Percentiles rank a stretch among this genome's conserved stretches.
These are phyloP conservation scores for Mimas tiliae DNA, from an alignment of 2,888 invertebrate species.

Conservation along the genomic window DNA sequence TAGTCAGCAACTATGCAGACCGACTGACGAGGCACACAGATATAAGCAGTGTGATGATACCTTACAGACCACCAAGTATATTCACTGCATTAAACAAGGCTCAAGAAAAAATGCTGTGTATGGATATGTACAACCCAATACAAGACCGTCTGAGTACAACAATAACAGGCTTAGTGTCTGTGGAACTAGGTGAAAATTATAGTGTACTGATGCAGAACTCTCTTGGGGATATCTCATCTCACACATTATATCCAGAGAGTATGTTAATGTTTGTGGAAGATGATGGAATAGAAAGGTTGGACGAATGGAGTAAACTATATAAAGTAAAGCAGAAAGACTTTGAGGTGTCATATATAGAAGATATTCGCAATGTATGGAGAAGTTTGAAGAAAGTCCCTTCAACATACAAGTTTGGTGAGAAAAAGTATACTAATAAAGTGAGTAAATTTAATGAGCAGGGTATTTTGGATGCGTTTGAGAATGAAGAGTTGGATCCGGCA, in stretches of 20 bases:
- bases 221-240: constrained; percentile 71
- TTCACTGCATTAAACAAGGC: constrained; percentile 60
- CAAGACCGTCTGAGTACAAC: constrained; percentile 61
- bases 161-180: constrained; percentile 60
- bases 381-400: constrained; percentile 60
- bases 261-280: constrained; percentile 62
- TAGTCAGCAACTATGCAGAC: constrained; percentile 64
- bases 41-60: constrained; percentile 56
- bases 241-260: constrained; percentile 62
- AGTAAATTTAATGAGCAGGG: constrained; percentile 61
- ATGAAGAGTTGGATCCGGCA: constrained; percentile 63
- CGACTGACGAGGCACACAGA: constrained; percentile 47
- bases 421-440: constrained; percentile 36
- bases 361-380: constrained; percentile 62
- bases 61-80: constrained; percentile 70
- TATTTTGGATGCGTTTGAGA: constrained; percentile 59
- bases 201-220: constrained; percentile 68
- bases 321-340: constrained; percentile 50
- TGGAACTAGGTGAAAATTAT: constrained; percentile 60
- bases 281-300: constrained; percentile 56
- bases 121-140: constrained; percentile 61
- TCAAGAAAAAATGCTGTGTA: constrained; percentile 58
- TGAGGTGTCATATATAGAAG: constrained; percentile 56
- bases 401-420: constrained; percentile 49
- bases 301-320: constrained; percentile 64